Conservation (phyloP, 2,888 invertebrate genomes). For the Notodonta ziczac region DNA sequence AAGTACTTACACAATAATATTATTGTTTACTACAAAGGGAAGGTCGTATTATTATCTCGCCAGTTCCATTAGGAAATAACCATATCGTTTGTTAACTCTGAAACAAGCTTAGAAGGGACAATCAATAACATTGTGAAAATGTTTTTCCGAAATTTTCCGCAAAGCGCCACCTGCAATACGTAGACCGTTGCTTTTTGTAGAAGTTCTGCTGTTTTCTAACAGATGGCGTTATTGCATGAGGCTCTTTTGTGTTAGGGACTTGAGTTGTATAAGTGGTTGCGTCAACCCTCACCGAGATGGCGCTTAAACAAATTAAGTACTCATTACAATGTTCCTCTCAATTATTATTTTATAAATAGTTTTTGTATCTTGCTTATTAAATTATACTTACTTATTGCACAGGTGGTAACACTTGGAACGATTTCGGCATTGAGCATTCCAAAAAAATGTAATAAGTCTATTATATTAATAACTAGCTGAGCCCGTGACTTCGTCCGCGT, state of each 20-base stretch:
- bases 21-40: slow-evolving; percentile 19
- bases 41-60: slow-evolving; percentile 10
- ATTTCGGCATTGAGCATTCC: no score
- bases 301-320: slow-evolving; percentile 24
- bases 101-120: slow-evolving; percentile 44
- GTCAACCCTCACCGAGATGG: slow-evolving; percentile 49
- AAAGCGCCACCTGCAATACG: slow-evolving; percentile 64
- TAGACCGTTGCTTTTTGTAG: slow-evolving; percentile 3
- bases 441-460: no score
- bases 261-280: slow-evolving; percentile 22
- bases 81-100: slow-evolving; percentile 41
- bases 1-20: slow-evolving; percentile 9
- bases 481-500: no score
- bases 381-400: no score
- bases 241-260: slow-evolving; percentile 9
- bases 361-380: no score
- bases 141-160: slow-evolving; percentile 27
- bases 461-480: no score
- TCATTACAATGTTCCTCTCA: no score
- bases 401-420: no score
- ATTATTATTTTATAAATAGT: no score
- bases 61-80: slow-evolving; percentile 34
- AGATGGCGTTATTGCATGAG: slow-evolving; percentile 37
- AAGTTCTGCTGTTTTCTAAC: slow-evolving; percentile 36
- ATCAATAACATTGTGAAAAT: slow-evolving; percentile 57